Evolutionary conservation across 2,113 vertebrate genomes (phyloP).

Genomic region (Beaufortia kweichowensis): DNA sequence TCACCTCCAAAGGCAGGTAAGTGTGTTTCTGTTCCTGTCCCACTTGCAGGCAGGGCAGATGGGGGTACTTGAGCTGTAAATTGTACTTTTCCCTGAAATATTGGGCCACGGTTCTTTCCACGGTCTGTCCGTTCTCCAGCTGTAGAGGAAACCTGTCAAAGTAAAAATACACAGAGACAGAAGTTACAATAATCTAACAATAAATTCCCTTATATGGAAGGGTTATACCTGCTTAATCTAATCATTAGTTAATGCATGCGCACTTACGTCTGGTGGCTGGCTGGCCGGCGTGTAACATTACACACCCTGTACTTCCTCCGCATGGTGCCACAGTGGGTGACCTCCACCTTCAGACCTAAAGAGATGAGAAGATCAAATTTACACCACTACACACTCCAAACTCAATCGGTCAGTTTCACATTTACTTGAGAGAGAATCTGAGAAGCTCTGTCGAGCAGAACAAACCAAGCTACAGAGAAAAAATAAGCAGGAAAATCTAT

Average conservation of each 20-base stretch:
- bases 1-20: conserved; percentile 96
- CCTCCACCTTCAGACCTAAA: conserved; percentile 97
- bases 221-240: too few relatives aligned
- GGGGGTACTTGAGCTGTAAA: conserved; percentile 95
- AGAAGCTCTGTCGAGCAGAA: background rate
- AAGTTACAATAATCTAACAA: too few relatives aligned
- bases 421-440: background rate
- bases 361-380: conserved; percentile 16
- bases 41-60: conserved; percentile 96
- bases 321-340: conserved; percentile 98
- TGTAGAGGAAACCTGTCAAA: conserved; percentile 89
- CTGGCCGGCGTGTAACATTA: conserved; percentile 91
- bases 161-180: background rate
- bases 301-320: conserved; percentile 95
- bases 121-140: conserved; percentile 94
- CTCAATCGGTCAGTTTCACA: background rate
- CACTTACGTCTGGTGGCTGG: conserved; percentile 93
- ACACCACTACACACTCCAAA: conserved; percentile 4
- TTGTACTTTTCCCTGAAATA: conserved; percentile 98
- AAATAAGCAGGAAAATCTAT: background rate
- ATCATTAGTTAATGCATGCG: too few relatives aligned
- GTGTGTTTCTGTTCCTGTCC: conserved; percentile 98
- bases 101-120: conserved; percentile 95
- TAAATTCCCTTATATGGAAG: too few relatives aligned
- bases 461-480: background rate